These are phyloP conservation scores for Drosophila tsacasi DNA, from an alignment of 1,140 invertebrate species.

Conservation along the genomic window DNA sequence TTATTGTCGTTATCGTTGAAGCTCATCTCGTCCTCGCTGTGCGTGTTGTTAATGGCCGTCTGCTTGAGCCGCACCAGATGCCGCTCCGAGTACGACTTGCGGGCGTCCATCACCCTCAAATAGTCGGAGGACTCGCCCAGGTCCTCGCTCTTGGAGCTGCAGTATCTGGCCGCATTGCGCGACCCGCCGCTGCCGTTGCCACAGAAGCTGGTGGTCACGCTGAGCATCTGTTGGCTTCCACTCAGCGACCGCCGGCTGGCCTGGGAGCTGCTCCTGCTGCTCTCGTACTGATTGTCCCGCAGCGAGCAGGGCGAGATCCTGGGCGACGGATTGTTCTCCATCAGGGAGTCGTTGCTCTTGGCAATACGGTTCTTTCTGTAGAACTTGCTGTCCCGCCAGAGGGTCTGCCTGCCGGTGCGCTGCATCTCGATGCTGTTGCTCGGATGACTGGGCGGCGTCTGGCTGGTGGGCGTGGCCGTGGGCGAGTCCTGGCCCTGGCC, in stretches of 20 bases:
- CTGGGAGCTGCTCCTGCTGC: slow-evolving; percentile 66
- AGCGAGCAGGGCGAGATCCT: slow-evolving; percentile 75
- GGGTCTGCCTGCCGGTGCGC: slow-evolving; percentile 67
- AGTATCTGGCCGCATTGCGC: slow-evolving; percentile 59
- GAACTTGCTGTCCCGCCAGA: slow-evolving; percentile 84
- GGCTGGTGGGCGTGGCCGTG: slow-evolving; percentile 40
- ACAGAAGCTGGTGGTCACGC: slow-evolving; percentile 79
- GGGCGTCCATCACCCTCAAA: slow-evolving; percentile 77
- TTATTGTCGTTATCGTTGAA: slow-evolving; percentile 85
- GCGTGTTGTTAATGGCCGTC: slow-evolving; percentile 81
- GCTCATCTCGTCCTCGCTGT: slow-evolving; percentile 80
- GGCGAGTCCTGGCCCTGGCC: slow-evolving; percentile 62
- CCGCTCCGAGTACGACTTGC: slow-evolving; percentile 82
- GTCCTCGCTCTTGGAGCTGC: slow-evolving; percentile 83
- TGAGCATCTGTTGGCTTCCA: slow-evolving; percentile 74
- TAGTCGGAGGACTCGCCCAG: slow-evolving; percentile 75
- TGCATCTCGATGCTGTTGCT: slow-evolving; percentile 66
- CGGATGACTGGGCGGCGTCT: slow-evolving; percentile 56
- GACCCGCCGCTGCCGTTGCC: slow-evolving; percentile 38
- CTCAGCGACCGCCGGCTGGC: slow-evolving; percentile 67
- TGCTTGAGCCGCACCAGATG: slow-evolving; percentile 81
- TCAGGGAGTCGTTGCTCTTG: slow-evolving; percentile 83
- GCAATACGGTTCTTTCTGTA: slow-evolving; percentile 84
- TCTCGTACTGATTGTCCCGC: slow-evolving; percentile 81
- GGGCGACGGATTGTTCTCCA: slow-evolving; percentile 78